Conservation (phyloP, 1,140 invertebrate genomes). For the Pseudomyrmex concolor region DNA sequence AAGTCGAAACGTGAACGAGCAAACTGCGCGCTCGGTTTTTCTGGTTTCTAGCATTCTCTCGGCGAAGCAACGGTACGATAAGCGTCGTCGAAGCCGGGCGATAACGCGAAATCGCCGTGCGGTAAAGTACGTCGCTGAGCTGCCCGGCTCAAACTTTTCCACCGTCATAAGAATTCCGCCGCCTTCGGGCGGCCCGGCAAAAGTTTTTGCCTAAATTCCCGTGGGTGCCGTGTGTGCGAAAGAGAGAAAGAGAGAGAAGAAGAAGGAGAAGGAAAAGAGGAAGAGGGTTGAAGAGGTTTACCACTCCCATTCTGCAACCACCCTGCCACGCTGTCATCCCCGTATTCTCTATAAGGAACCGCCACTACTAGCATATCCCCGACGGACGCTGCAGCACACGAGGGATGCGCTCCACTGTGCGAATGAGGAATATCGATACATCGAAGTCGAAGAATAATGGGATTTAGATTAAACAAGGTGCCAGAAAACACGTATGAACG, state of each 20-base stretch:
- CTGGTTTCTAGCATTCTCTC: slow-evolving; percentile 45
- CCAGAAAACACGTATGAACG: slow-evolving; percentile 3
- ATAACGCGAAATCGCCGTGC: slow-evolving; percentile 72
- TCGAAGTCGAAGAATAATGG: slow-evolving; percentile 39
- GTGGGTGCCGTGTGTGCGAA: slow-evolving; percentile 71
- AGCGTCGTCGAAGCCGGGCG: slow-evolving; percentile 62
- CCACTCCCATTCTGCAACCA: slow-evolving; percentile 32
- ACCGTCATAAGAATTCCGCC: slow-evolving; percentile 74
- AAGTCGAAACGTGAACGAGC: background rate
- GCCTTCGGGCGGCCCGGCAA: slow-evolving; percentile 60
- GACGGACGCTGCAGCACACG: slow-evolving; percentile 23
- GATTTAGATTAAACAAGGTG: slow-evolving; percentile 47
- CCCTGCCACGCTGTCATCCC: slow-evolving; percentile 38
- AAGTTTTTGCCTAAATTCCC: slow-evolving; percentile 76
- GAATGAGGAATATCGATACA: slow-evolving; percentile 49
- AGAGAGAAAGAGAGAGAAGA: background rate
- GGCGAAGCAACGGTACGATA: slow-evolving; percentile 48
- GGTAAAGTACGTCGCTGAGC: slow-evolving; percentile 71
- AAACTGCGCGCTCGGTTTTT: background rate
- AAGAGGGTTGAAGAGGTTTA: background rate
- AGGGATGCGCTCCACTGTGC: background rate
- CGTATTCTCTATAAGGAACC: slow-evolving; percentile 45
- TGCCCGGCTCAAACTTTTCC: slow-evolving; percentile 71
- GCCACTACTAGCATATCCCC: slow-evolving; percentile 18
- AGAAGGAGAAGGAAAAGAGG: background rate